Conservation (phyloP, 1,140 invertebrate species). For the Spodoptera litura region DNA sequence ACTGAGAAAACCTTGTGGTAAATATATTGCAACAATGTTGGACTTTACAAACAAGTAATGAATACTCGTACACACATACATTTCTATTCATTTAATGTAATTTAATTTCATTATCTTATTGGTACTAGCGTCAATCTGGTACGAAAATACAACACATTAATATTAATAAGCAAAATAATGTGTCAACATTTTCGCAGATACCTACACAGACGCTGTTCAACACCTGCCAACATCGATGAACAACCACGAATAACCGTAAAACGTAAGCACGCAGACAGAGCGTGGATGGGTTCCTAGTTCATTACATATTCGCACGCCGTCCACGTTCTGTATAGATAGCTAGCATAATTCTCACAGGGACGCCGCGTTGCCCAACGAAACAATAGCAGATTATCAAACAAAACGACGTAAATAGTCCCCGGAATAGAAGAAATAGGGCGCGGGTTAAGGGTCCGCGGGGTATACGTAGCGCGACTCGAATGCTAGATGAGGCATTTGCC, state of each 20-base stretch:
- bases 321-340: conserved; percentile 82
- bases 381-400: conserved; percentile 84
- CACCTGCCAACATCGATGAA: conserved; percentile 4
- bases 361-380: conserved; percentile 76
- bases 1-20: too few relatives aligned
- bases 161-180: too few relatives aligned
- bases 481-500: conserved; percentile 73
- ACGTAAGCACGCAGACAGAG: conserved; percentile 27
- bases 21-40: too few relatives aligned
- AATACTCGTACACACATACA: too few relatives aligned
- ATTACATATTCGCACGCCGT: conserved; percentile 77
- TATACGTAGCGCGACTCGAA: conserved; percentile 78
- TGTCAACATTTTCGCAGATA: too few relatives aligned
- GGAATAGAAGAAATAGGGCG: conserved; percentile 78
- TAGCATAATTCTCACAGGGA: conserved; percentile 82
- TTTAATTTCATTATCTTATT: too few relatives aligned
- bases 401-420: conserved; percentile 83
- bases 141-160: too few relatives aligned
- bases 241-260: conserved; percentile 20
- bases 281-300: conserved; percentile 49
- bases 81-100: too few relatives aligned
- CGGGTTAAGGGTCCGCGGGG: conserved; percentile 80
- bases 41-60: too few relatives aligned
- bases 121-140: too few relatives aligned
- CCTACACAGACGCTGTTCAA: background rate